Base-by-base conservation (phyloP, 2,113 vertebrate species). In the Larimichthys crocea region DNA sequence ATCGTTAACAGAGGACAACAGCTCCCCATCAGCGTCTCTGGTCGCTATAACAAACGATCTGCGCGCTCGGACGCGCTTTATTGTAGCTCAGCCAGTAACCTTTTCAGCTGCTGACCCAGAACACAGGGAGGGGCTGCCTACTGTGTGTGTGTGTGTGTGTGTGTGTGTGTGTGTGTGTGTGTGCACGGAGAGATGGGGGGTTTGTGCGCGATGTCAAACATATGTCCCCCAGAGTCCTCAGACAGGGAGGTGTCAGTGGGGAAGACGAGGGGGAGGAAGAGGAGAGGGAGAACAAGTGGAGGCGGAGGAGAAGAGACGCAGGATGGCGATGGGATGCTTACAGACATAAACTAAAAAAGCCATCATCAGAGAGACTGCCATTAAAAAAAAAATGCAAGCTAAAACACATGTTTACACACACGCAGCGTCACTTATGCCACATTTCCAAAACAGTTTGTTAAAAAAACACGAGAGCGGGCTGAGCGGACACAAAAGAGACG, bases 71-170 rank as follows among this genome's bases (percentile, higher is more conserved):
- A 94, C 96, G 96, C 94, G 95, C 94, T 96, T 96, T 97, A 96
- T 96, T 98, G 96, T 96, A 96, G 95, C 88, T 85, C 95, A 94
- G 96, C 95, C 96, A 95, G 95, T 97, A 97, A 97, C 97, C 97
- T 97, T 97, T 97, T 96, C 96, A 98, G 94, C 96, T 95, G 95
- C 91, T 98, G 96, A 97, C 96, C 97, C 96, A 92, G 96, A 97
- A 97, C 96, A 62, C 74, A 70, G 85, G 82, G 89, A 91, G 89
- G 91, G 84, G 90, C 83, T 62, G 79, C 24, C n/a, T n/a, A n/a
- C n/a, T 76, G 70, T 72, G 81, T 62, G 86, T 40, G 83, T 40
- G 80, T 88, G 92, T 50, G 74, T 89, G 94, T 74, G 74, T 76
- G 70, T 72, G 81, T 62, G 86, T 31, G 83, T 40, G 80, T 88